Percentiles rank a stretch among this genome's conserved stretches.
These are phyloP conservation scores for Falco concolor DNA, from an alignment of 2,797 vertebrate genomes.

Conservation along the genomic window DNA sequence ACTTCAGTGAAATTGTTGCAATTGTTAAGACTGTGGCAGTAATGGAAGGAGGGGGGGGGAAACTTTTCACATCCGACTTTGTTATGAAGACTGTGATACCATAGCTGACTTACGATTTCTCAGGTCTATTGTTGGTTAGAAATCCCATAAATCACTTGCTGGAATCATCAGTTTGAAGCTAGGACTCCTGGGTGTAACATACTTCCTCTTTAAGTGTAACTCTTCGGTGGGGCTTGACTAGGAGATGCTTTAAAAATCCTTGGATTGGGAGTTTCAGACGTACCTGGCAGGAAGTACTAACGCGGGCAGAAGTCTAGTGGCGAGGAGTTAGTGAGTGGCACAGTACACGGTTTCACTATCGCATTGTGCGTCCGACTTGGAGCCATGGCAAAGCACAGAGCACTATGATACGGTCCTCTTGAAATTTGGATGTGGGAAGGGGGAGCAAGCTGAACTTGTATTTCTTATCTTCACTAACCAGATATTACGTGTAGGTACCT, in stretches of 20 bases:
- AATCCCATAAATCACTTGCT: constrained; percentile 17
- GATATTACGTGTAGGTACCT: not conserved
- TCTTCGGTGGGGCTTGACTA: not conserved
- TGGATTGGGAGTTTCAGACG: not conserved
- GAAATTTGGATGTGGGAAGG: not conserved
- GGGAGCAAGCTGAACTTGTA: not conserved
- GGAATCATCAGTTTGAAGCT: not conserved
- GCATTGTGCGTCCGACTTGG: not conserved
- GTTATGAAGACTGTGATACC: constrained; percentile 53
- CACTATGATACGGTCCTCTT: not conserved
- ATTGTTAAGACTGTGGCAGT: not conserved
- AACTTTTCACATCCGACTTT: constrained; percentile 4
- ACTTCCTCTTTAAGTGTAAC: not conserved
- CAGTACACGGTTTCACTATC: not conserved
- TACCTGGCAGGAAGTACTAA: not conserved
- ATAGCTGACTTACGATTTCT: constrained; percentile 54
- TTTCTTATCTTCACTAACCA: not conserved
- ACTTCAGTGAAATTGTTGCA: not conserved
- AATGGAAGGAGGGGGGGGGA: not conserved
- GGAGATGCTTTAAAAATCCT: not conserved
- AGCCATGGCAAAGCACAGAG: constrained; percentile 38
- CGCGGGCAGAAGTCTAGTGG: not conserved
- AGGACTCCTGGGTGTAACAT: not conserved
- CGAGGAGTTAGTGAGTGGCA: not conserved
- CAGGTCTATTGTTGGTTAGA: constrained; percentile 59